A percentile compares a stretch with the other conserved stretches of the same genome.
phyloP scores from a whole-genome alignment of 1,140 invertebrate genomes.

The Lepidurus packardi region DNA sequence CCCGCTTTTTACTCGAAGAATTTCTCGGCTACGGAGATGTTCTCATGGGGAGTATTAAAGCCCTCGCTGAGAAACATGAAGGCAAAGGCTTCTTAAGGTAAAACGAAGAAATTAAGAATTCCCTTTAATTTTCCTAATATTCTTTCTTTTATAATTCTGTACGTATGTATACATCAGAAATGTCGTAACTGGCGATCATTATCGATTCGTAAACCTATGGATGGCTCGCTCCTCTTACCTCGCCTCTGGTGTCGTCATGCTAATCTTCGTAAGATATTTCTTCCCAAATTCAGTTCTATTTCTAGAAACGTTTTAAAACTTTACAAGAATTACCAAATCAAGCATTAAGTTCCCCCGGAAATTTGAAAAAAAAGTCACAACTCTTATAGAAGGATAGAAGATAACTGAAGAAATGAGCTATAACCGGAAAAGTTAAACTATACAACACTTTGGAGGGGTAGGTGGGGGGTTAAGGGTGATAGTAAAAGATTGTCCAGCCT shows the following conservation, averaged over 20 bases:
- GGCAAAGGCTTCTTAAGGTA: conserved; percentile 89
- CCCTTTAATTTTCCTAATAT: not conserved
- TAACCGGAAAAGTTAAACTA: no score
- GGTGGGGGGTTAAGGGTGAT: no score
- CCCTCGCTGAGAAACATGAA: conserved; percentile 88
- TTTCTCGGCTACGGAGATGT: conserved; percentile 95
- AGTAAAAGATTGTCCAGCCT: not conserved
- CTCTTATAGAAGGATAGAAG: not conserved
- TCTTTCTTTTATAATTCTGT: not conserved
- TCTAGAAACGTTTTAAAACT: not conserved
- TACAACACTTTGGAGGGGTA: no score
- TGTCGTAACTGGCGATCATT: conserved; percentile 97
- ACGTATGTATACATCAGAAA: conserved; percentile 56
- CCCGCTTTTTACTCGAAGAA: conserved; percentile 80
- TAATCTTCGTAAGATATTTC: conserved; percentile 87
- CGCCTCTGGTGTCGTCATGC: conserved; percentile 92
- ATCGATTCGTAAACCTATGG: conserved; percentile 95
- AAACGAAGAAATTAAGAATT: conserved; percentile 29
- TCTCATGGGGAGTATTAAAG: conserved; percentile 92
- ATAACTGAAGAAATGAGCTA: not conserved
- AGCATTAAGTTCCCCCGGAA: not conserved
- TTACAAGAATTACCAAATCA: conserved; percentile 26
- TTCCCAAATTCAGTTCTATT: not conserved
- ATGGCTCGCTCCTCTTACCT: conserved; percentile 88
- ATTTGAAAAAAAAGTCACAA: not conserved